Base-by-base conservation (phyloP, 2,888 invertebrate species). In the Tricholauxania praeusta region DNA sequence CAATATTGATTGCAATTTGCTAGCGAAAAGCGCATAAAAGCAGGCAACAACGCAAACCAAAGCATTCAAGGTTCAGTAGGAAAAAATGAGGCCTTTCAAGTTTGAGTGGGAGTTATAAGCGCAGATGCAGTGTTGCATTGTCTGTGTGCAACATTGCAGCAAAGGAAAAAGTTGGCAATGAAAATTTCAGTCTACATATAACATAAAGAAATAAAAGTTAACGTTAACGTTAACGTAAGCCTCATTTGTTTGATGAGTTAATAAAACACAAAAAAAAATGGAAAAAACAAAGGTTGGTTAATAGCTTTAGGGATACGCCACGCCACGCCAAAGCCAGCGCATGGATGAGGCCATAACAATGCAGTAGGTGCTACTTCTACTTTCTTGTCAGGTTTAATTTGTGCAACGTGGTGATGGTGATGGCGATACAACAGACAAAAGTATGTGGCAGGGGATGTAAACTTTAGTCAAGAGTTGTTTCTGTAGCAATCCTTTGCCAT, bases 1-100 rank as follows among this genome's bases (percentile, higher is more conserved):
- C 79, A 82, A 81, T 83, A 82, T 82, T 83, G 82, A 82, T 83
- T 82, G 83, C 83, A 82, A 82, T 82, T 83, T 79, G 80, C 73
- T 67, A 68, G 65, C 67, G 57, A 63, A 28, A 69, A 17, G 76
- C 80, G 82, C 83, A 82, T 81, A 82, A 82, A 81, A 80, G 80
- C 80, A 80, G 63, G 79, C 79, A 80, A 72, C 76, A 28, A 69
- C 73, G 70, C 65, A 67, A 48, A 74, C 59, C 68, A 74, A 60
- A 19, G 48, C 64, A 49, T 55, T 66, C 66, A 68, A 22, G 51
- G 28, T 64, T 15, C 19, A 14, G 66, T 70, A 67, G 67, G 57
- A 72, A 73, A 77, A 78, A 76, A 74, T 74, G 80, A 82, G 81
- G 80, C 81, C 81, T 82, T 83, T 82, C 77, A 83, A 82, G 82